Percentiles rank a stretch among this genome's conserved stretches.
These are phyloP conservation scores for Kryptopterus vitreolus DNA, from an alignment of 2,797 vertebrate species.

Conservation along the genomic window DNA sequence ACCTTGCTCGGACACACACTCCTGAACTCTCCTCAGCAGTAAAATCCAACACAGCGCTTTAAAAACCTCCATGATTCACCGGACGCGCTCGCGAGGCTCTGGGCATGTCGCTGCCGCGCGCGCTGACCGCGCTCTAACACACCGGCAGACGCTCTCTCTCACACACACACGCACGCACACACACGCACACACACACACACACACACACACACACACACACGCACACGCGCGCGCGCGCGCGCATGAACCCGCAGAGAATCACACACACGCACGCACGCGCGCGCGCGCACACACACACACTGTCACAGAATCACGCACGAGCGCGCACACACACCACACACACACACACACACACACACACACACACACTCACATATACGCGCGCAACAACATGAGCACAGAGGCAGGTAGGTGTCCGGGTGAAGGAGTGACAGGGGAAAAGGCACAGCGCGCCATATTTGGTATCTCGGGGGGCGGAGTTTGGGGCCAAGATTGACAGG, in stretches of 20 bases:
- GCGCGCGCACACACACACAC: background rate
- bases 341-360: background rate
- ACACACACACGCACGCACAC: background rate
- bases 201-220: background rate
- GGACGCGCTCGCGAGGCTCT: slow-evolving; percentile 70
- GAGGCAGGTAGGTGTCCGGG: slow-evolving; percentile 54
- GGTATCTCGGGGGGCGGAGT: slow-evolving; percentile 70
- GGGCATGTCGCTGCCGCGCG: slow-evolving; percentile 70
- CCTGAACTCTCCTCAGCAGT: slow-evolving; percentile 59
- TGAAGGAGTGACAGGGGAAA: slow-evolving; percentile 60
- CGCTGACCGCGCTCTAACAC: slow-evolving; percentile 60
- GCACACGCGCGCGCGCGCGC: background rate
- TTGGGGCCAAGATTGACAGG: slow-evolving; percentile 60
- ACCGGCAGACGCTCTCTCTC: slow-evolving; percentile 20
- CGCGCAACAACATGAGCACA: background rate
- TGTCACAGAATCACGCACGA: too few species aligned
- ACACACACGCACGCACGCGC: background rate
- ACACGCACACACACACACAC: background rate
- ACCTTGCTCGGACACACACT: slow-evolving; percentile 31
- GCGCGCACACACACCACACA: background rate
- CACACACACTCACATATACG: background rate
- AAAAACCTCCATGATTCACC: slow-evolving; percentile 75
- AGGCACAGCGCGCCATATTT: slow-evolving; percentile 62
- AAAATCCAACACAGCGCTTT: slow-evolving; percentile 76
- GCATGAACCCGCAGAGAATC: slow-evolving; percentile 52